Evolutionary conservation across 2,113 vertebrate genomes (phyloP).

Genomic region (Pelvicachromis taeniatus): DNA sequence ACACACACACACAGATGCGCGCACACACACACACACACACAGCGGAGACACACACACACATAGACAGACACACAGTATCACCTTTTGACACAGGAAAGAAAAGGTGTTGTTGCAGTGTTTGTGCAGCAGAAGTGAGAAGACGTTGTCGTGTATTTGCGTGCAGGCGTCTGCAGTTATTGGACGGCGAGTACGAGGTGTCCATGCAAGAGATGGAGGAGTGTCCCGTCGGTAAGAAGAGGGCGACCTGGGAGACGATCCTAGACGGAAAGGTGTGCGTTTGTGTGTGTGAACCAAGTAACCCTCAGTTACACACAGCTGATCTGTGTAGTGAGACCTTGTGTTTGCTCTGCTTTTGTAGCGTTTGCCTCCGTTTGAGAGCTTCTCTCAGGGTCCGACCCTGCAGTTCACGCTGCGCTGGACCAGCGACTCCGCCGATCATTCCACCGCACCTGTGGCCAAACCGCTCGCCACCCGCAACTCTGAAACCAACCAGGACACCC

Average conservation of each 20-base stretch:
- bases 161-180: conserved; percentile 92
- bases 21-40: no score
- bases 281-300: not conserved
- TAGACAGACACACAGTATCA: accelerated
- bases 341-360: conserved; percentile 63
- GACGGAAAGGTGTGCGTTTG: conserved; percentile 82
- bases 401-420: conserved; percentile 98
- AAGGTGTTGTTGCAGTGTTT: not conserved
- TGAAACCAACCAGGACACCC: conserved; percentile 85
- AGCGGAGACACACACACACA: no score
- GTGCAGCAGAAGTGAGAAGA: not conserved
- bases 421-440: conserved; percentile 81
- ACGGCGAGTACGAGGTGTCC: conserved; percentile 97
- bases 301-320: not conserved
- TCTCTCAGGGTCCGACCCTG: conserved; percentile 97
- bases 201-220: conserved; percentile 98
- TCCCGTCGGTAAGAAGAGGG: conserved; percentile 92
- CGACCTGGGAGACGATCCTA: conserved; percentile 96
- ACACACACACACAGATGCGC: no score
- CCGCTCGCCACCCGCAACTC: conserved; percentile 94
- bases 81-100: not conserved
- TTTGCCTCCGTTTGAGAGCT: conserved; percentile 94
- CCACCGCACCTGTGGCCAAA: conserved; percentile 88
- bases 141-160: not conserved
- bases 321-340: not conserved